Conservation (phyloP, 2,888 invertebrate species). For the Ormia ochracea region DNA sequence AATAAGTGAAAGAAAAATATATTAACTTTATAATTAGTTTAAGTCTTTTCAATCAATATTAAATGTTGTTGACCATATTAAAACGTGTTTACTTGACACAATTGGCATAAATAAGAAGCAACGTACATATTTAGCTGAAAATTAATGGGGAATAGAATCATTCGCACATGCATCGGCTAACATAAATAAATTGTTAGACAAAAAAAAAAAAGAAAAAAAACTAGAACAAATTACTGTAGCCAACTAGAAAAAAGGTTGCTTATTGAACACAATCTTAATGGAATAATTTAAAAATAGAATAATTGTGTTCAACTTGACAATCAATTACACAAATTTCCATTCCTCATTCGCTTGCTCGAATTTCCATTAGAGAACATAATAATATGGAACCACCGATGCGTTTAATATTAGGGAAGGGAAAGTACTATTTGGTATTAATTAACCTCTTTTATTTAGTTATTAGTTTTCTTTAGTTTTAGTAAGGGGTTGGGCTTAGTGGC, state of each 20-base stretch:
- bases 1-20: constrained; percentile 22
- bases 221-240: constrained; percentile 29
- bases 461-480: too few species aligned
- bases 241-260: constrained; percentile 16
- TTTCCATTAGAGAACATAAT: too few species aligned
- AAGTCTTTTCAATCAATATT: constrained; percentile 41
- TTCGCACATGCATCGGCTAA: not conserved
- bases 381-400: too few species aligned
- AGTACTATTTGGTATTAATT: too few species aligned
- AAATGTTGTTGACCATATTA: constrained; percentile 39
- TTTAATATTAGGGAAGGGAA: too few species aligned
- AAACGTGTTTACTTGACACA: constrained; percentile 52
- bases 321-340: too few species aligned
- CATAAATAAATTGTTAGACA: not conserved
- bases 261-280: constrained; percentile 25
- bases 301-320: too few species aligned
- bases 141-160: not conserved
- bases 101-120: constrained; percentile 3
- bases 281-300: not conserved
- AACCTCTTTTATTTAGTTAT: too few species aligned
- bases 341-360: too few species aligned
- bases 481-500: too few species aligned
- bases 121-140: constrained; percentile 5
- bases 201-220: not conserved
- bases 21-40: constrained; percentile 49